Evolutionary conservation across 2,113 vertebrate species (phyloP), one percentile per base, ranked within the genome.

Genomic region (Lates calcarifer): DNA sequence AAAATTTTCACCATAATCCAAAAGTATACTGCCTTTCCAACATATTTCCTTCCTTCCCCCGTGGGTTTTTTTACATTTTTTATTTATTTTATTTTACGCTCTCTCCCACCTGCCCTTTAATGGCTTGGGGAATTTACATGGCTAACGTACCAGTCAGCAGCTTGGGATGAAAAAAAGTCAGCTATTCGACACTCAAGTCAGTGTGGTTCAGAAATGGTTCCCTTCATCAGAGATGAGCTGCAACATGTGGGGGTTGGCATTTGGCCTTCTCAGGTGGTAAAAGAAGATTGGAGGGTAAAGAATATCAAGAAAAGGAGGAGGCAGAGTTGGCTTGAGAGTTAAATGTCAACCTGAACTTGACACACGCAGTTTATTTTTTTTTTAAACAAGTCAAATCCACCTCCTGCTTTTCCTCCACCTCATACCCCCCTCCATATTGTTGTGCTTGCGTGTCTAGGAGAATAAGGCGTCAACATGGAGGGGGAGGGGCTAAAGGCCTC

Each of bases 371-470:
- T 41, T 33, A 14, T 43, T 3, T 24, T 43, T 43, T 45, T 18
- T 45, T 18, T 17, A n/a, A 20, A 11, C 43, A 55, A 41, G 80
- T 75, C 72, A 74, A 79, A 45, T 20, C 84, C 41, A 4, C 76
- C 43, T 24, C 60, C 35, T 12, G 68, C 53, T 24, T 60, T 69
- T 73, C 79, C 78, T 58, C 64, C 76, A 69, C 83, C 85, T 58
- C 51, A 13, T 55, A 45, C 63, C 77, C 85, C 83, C 88, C 83
- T 86, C 86, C 88, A 88, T 87, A 87, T 91, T 83, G 80, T 94
- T 95, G 94, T 94, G 94, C 93, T 95, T 94, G 90, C 83, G 60
- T 90, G 81, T 92, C 68, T 82, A 65, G 69, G 83, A 94, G 81
- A 85, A 86, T 93, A 90, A 93, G 92, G 90, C 84, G 81, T 87